phyloP scores from a whole-genome alignment of 2,797 vertebrate species.

The Phalloptychus januarius region DNA sequence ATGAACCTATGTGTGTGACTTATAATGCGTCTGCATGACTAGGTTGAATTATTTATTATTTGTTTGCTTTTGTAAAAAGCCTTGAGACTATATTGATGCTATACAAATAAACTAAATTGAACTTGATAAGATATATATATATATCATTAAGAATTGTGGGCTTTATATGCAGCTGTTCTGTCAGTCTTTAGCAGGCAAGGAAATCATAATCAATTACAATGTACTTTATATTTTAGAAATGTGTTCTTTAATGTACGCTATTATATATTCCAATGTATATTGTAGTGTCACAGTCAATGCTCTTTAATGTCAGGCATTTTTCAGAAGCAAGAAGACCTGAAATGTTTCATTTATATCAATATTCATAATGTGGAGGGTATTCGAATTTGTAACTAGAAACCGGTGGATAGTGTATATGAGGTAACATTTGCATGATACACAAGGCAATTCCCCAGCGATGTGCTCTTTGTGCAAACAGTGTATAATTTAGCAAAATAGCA shows the following conservation, averaged over 20 bases:
- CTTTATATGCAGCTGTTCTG: not conserved
- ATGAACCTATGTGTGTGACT: not conserved
- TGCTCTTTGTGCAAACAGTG: constrained; percentile 69
- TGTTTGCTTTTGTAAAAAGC: not conserved
- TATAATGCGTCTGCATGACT: too few relatives aligned
- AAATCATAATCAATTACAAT: constrained; percentile 2
- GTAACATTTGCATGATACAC: constrained; percentile 64
- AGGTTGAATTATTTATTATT: not conserved
- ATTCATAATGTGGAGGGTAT: constrained; percentile 38
- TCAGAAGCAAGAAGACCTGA: constrained; percentile 4
- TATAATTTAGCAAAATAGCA: constrained; percentile 67
- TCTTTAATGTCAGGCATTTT: not conserved
- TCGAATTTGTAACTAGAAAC: constrained; percentile 44
- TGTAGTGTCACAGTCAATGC: not conserved
- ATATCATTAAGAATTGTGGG: not conserved
- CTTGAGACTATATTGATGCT: not conserved
- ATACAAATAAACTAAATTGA: not conserved
- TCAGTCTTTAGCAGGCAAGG: not conserved
- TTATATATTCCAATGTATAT: not conserved
- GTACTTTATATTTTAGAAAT: not conserved
- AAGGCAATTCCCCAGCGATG: constrained; percentile 55
- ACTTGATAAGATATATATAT: not conserved
- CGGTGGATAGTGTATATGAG: constrained; percentile 30
- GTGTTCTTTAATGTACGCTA: not conserved
- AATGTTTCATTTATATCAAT: constrained; percentile 41